Percentiles rank a stretch among this genome's conserved stretches.
Conservation (phyloP, 2,888 invertebrate genomes). For the Pseudococcus longispinus region DNA sequence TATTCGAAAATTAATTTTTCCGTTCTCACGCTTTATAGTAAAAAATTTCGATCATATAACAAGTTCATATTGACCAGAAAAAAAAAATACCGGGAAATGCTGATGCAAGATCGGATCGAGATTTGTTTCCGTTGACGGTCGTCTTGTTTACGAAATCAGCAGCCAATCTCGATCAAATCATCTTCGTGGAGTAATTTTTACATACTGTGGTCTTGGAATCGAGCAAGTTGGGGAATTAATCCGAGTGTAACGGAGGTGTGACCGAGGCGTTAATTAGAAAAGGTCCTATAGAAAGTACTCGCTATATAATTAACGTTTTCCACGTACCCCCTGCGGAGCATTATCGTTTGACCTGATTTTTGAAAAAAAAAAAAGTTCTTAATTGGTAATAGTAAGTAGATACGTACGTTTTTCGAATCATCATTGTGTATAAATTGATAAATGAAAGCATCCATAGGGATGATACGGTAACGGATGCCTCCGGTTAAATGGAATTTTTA, state of each 20-base stretch:
- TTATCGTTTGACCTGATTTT: constrained; percentile 55
- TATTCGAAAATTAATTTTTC: constrained; percentile 44
- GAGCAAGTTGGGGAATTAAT: neutral
- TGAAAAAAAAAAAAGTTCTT: neutral
- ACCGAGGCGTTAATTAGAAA: constrained; percentile 52
- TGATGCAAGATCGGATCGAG: neutral
- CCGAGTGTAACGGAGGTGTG: constrained; percentile 48
- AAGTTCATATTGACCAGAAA: constrained; percentile 38
- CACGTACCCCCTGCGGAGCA: constrained; percentile 40
- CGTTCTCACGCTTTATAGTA: constrained; percentile 34
- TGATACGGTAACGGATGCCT: neutral
- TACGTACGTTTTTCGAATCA: neutral
- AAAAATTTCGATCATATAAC: constrained; percentile 3
- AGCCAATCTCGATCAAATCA: neutral
- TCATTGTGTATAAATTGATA: constrained; percentile 33
- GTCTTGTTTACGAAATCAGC: neutral
- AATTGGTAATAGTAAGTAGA: constrained; percentile 30
- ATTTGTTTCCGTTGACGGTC: constrained; percentile 29
- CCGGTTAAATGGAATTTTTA: neutral
- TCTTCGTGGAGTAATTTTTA: neutral
- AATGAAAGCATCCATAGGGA: constrained; percentile 31
- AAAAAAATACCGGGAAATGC: constrained; percentile 33
- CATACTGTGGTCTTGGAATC: neutral
- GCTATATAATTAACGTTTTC: constrained; percentile 44
- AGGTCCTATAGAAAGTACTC: constrained; percentile 47